Conservation (phyloP, 2,113 vertebrate species). For the Climacteris rufus region DNA sequence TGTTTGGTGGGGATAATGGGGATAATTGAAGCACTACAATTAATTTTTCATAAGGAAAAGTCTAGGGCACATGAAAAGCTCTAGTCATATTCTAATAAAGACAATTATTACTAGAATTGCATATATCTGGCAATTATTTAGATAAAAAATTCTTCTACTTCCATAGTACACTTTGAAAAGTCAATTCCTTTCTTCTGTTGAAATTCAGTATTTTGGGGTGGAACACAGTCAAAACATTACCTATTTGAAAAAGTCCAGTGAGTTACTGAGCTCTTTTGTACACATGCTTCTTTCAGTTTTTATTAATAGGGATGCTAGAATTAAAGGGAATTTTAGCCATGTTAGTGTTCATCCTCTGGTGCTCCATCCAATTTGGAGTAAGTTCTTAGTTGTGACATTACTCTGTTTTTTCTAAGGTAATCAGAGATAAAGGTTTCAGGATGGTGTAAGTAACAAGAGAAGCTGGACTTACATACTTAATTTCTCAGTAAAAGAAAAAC, state of each 20-base stretch:
- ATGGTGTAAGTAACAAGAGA: not conserved
- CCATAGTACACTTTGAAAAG: not conserved
- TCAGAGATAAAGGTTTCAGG: not conserved
- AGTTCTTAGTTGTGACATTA: not conserved
- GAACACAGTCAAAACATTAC: not conserved
- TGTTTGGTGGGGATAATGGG: not conserved
- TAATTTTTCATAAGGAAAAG: not conserved
- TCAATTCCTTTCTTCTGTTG: not conserved
- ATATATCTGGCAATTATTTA: not conserved
- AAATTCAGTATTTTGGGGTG: not conserved
- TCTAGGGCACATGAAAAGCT: not conserved
- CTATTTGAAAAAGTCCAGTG: not conserved
- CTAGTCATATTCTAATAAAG: not conserved
- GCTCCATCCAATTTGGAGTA: not conserved
- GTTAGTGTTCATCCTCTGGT: not conserved
- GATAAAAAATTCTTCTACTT: not conserved
- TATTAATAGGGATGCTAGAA: not conserved
- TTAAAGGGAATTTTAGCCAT: not conserved
- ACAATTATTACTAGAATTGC: not conserved
- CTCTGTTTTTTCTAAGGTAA: not conserved
- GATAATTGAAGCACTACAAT: not conserved
- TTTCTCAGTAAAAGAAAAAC: not conserved
- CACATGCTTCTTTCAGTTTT: not conserved
- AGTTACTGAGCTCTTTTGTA: not conserved
- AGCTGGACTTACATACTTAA: not conserved